These are phyloP conservation scores for Agriotes lineatus DNA, from an alignment of 2,888 invertebrate genomes.

Conservation along the genomic window DNA sequence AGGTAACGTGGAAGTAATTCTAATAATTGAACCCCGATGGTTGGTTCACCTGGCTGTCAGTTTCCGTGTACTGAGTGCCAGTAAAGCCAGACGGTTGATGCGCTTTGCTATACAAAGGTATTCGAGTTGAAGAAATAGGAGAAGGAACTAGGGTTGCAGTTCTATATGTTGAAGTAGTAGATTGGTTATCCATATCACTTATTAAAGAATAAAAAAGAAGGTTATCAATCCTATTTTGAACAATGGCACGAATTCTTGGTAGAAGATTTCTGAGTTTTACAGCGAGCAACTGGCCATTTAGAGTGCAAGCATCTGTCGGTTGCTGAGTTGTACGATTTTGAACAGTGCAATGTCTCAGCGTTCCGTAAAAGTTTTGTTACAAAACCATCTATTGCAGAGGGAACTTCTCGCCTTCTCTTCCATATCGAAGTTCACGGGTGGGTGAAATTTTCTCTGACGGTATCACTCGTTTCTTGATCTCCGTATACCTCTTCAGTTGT, in stretches of 20 bases:
- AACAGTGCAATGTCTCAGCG: no score
- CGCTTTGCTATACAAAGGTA: neutral
- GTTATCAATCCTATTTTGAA: neutral
- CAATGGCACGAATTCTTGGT: neutral
- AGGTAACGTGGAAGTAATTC: neutral
- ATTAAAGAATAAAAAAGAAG: no score
- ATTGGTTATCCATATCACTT: neutral
- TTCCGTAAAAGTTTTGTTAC: no score
- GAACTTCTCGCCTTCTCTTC: no score
- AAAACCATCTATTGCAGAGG: no score
- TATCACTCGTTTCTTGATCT: no score
- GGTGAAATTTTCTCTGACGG: no score
- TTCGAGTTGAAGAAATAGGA: neutral
- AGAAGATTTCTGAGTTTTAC: neutral
- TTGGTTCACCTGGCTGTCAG: neutral
- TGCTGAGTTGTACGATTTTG: neutral
- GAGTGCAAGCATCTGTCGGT: neutral
- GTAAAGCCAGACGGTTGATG: no score
- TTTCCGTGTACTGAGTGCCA: neutral
- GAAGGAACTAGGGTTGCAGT: neutral
- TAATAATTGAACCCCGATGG: neutral
- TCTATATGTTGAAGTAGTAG: no score
- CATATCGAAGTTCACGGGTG: no score
- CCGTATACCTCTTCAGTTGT: no score
- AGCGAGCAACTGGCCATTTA: neutral